Conservation (phyloP, 2,888 invertebrate species). For the Brachycybe producta region DNA sequence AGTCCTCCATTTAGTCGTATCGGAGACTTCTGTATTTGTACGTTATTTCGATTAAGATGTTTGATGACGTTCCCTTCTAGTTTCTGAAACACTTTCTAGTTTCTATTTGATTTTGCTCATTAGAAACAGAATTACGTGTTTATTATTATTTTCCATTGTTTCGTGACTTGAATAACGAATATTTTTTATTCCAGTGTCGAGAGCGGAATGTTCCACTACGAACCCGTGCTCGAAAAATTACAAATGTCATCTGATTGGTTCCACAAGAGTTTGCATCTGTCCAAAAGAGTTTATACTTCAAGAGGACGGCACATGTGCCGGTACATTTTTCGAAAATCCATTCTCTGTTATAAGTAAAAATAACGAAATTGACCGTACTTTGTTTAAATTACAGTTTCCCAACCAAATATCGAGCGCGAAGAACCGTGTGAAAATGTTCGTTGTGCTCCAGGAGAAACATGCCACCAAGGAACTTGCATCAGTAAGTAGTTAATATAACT, state of each 20-base stretch:
- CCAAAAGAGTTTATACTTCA: constrained; percentile 72
- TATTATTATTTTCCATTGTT: neutral
- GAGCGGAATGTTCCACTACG: constrained; percentile 12
- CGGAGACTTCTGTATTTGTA: constrained; percentile 19
- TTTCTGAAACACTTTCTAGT: too few relatives aligned
- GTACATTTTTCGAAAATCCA: constrained; percentile 26
- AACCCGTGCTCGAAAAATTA: constrained; percentile 42
- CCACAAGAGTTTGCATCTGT: constrained; percentile 83
- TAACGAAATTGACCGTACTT: neutral
- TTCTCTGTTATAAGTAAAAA: neutral
- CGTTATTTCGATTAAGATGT: neutral
- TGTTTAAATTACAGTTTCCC: neutral
- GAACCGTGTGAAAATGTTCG: constrained; percentile 29
- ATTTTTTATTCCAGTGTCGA: constrained; percentile 1
- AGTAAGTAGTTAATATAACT: too few relatives aligned
- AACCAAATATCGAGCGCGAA: neutral
- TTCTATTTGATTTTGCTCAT: too few relatives aligned
- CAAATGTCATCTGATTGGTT: constrained; percentile 49
- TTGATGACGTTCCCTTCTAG: too few relatives aligned
- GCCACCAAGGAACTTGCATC: constrained; percentile 54
- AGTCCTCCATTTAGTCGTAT: constrained; percentile 12
- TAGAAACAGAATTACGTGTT: too few relatives aligned
- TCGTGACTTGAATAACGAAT: neutral
- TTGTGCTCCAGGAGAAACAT: constrained; percentile 70
- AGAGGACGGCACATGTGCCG: constrained; percentile 62